Base-by-base conservation (phyloP, 2,113 vertebrate genomes). In the Rousettus leschenaultii region DNA sequence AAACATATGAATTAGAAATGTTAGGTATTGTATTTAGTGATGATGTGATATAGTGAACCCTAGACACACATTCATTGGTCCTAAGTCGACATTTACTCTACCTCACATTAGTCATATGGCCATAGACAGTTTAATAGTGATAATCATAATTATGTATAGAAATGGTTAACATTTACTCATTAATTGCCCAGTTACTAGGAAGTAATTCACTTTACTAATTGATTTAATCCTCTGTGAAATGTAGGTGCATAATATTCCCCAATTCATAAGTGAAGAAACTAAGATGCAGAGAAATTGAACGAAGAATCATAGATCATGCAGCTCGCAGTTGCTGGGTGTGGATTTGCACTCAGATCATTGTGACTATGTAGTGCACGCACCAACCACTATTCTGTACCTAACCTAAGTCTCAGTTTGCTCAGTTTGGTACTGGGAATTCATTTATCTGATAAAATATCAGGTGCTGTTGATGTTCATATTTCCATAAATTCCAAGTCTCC, bases 371-470 rank as follows among this genome's bases (percentile, higher is more conserved):
- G 16, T 33, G 55, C 57, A 8, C 28, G 22, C 16, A 55, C 15
- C 35, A 51, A 13, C 19, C 35, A 45, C 6, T 82, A 3, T 14
- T 10, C 45, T 71, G 5, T 40, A 57, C 61, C 68, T 75, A 48
- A 78, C 15, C 40, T 15, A 38, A 59, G 86, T 89, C 55, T 38
- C n/a, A 48, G 1, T 68, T 70, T 40, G 45, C 38, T 90, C 28
- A 66, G 5, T 66, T 38, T n/a, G 19, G 28, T 43, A 8, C 43
- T 68, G 48, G 80, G 66, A 51, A 77, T 77, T 90, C 80, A 48
- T 84, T 74, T 97, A 94, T 71, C 21, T 93, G 66, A 95, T 92
- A 77, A 71, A 92, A 66, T 86, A 48, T 55, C 21, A 82, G 66
- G 38, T 77, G 28, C 22, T 71, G 3, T 55, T 88, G 71, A 13